Conservation (phyloP, 2,888 invertebrate species). For the Melanchra persicariae region DNA sequence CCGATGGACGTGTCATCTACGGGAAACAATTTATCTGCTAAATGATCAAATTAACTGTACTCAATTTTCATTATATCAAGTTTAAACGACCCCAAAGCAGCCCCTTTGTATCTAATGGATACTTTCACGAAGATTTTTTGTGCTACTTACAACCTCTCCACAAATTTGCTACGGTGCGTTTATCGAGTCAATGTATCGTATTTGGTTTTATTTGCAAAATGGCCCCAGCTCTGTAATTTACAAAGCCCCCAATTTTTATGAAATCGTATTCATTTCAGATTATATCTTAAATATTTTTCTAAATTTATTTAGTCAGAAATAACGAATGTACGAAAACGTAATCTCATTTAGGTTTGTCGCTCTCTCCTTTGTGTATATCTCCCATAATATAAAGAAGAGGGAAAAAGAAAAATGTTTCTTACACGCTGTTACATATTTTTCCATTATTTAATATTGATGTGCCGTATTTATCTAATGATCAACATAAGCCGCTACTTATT, state of each 20-base stretch:
- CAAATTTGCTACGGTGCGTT: conserved; percentile 48
- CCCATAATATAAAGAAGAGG: conserved; percentile 16
- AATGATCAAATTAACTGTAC: conserved; percentile 42
- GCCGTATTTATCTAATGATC: conserved; percentile 52
- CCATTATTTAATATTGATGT: conserved; percentile 50
- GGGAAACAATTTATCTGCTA: conserved; percentile 9
- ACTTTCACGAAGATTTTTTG: conserved; percentile 43
- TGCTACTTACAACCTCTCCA: conserved; percentile 31
- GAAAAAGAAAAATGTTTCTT: conserved; percentile 44
- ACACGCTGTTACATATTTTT: conserved; percentile 34
- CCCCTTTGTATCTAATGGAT: conserved; percentile 23
- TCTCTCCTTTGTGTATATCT: conserved; percentile 27
- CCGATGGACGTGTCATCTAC: not conserved
- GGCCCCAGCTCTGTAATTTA: conserved; percentile 26
- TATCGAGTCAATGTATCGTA: conserved; percentile 58
- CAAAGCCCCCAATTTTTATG: conserved; percentile 21
- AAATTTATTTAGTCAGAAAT: conserved; percentile 38
- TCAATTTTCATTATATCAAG: conserved; percentile 40
- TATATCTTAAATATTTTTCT: conserved; percentile 22
- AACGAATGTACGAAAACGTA: conserved; percentile 42
- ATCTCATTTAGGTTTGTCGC: conserved; percentile 48
- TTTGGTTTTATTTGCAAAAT: conserved; percentile 47
- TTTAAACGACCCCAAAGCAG: conserved; percentile 28
- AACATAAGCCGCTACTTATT: conserved; percentile 44
- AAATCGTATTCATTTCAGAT: conserved; percentile 29